Percentiles rank a stretch among this genome's conserved stretches.
These are phyloP conservation scores for Dendronephthya gigantea DNA, from an alignment of 64 coral and sea anemone genomes.

Conservation along the genomic window DNA sequence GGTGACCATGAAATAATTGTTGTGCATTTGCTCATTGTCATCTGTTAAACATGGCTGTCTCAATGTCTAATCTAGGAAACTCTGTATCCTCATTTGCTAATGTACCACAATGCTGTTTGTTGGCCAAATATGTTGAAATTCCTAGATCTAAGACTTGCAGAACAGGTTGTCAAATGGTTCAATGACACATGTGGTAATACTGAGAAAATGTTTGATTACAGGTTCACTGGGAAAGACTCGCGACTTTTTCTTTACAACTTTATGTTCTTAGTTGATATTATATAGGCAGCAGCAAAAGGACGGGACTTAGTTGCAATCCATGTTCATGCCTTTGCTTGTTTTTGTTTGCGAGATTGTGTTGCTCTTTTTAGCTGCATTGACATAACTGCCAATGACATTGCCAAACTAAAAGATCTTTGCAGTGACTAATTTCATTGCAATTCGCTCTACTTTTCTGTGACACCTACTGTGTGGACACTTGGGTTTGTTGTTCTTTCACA, in stretches of 20 bases:
- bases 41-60: constrained; percentile 34
- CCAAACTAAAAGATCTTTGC: not conserved
- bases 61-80: constrained; percentile 19
- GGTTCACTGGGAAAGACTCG: constrained; percentile 65
- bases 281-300: no score
- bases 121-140: constrained; percentile 25
- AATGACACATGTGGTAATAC: not conserved
- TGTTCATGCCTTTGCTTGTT: not conserved
- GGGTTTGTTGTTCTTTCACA: constrained; percentile 14
- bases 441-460: no score
- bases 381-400: not conserved
- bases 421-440: not conserved
- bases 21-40: constrained; percentile 25
- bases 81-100: constrained; percentile 4
- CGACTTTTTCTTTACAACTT: not conserved
- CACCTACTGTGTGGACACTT: not conserved
- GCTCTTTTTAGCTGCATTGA: no score
- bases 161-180: constrained; percentile 50
- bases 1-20: not conserved
- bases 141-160: not conserved
- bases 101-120: constrained; percentile 27
- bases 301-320: constrained; percentile 13
- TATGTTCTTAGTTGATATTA: constrained; percentile 50
- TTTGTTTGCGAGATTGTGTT: not conserved
- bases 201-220: constrained; percentile 31